Evolutionary conservation across 2,888 invertebrate species (phyloP).

Genomic region (Agelastica alni): DNA sequence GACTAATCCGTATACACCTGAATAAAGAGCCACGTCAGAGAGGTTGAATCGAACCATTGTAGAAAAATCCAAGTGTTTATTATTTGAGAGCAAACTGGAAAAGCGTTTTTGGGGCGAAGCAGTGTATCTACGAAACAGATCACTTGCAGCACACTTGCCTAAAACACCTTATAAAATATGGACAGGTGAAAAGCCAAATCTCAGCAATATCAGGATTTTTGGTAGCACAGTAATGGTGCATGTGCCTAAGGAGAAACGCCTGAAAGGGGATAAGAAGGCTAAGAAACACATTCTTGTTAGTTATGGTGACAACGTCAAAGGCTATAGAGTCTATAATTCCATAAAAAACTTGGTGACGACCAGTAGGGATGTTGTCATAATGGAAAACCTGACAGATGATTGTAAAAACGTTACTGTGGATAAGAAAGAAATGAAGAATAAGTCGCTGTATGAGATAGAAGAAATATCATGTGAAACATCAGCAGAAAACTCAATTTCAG

Average conservation of each 20-base stretch:
- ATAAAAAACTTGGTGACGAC: neutral
- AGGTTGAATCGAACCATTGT: constrained; percentile 36
- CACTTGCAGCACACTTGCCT: constrained; percentile 4
- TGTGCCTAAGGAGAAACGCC: constrained; percentile 22
- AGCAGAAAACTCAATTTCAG: no score
- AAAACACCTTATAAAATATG: constrained; percentile 46
- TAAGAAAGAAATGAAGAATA: no score
- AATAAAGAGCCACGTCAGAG: constrained; percentile 33
- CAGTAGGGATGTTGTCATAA: neutral
- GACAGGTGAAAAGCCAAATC: constrained; percentile 39
- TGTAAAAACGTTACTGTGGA: no score
- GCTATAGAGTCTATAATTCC: constrained; percentile 10
- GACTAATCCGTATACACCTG: constrained; percentile 30
- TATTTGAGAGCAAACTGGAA: constrained; percentile 36
- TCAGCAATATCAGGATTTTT: constrained; percentile 26
- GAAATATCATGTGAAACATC: no score
- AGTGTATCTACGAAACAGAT: constrained; percentile 35
- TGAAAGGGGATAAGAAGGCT: constrained; percentile 26
- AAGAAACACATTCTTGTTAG: constrained; percentile 22
- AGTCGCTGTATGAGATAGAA: no score
- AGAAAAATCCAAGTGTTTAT: constrained; percentile 37
- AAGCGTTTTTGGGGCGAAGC: constrained; percentile 39
- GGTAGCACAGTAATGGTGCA: constrained; percentile 27
- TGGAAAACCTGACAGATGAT: neutral
- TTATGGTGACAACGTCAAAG: constrained; percentile 22